These are phyloP conservation scores for Silurus meridionalis DNA, from an alignment of 2,113 vertebrate species.

Conservation along the genomic window DNA sequence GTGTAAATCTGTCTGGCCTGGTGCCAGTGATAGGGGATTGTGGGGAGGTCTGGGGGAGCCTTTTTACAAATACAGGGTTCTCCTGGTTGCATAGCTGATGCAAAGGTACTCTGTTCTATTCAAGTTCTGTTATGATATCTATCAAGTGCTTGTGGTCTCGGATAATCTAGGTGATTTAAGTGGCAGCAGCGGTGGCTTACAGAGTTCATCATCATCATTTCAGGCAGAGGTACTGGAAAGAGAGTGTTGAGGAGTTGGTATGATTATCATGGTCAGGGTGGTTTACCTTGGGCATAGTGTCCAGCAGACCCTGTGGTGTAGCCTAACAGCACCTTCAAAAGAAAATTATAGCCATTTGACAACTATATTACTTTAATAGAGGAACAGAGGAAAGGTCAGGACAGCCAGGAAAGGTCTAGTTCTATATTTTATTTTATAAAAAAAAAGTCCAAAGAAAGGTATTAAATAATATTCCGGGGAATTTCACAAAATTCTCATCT, in stretches of 20 bases:
- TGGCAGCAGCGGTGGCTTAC: not conserved
- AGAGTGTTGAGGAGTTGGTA: not conserved
- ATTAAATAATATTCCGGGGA: not conserved
- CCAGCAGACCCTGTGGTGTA: conserved; percentile 28
- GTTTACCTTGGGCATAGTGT: not conserved
- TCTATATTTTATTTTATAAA: not conserved
- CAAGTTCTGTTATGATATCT: conserved; percentile 35
- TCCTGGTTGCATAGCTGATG: conserved; percentile 46
- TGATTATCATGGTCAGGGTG: not conserved
- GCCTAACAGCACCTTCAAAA: conserved; percentile 47
- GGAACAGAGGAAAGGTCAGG: not conserved
- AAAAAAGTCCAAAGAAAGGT: not conserved
- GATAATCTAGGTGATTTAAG: not conserved
- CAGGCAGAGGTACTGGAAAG: not conserved
- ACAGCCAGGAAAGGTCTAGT: conserved; percentile 21
- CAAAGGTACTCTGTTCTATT: conserved; percentile 37
- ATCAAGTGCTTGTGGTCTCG: conserved; percentile 12
- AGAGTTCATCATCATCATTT: not conserved
- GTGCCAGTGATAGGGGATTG: conserved; percentile 63
- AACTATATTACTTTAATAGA: conserved; percentile 43
- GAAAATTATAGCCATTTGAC: conserved; percentile 48
- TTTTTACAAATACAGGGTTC: conserved; percentile 56
- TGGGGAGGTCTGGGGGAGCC: conserved; percentile 28
- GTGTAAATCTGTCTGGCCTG: conserved; percentile 72
- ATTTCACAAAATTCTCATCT: not conserved